These are phyloP conservation scores for Limnephilus auricula DNA, from an alignment of 2,888 invertebrate genomes.

Conservation along the genomic window DNA sequence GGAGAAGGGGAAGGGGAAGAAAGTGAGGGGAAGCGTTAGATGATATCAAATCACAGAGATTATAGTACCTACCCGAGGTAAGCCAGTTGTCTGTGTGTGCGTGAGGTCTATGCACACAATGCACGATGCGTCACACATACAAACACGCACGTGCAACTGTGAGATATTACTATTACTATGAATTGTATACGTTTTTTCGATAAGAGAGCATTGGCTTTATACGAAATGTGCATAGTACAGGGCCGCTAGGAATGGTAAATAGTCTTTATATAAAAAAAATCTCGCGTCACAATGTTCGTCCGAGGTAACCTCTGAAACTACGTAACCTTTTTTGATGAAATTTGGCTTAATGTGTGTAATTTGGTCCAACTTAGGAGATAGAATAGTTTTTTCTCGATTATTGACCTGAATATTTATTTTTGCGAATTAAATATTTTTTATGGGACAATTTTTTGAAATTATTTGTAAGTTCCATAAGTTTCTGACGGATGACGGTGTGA, in stretches of 20 bases:
- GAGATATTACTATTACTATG: not conserved
- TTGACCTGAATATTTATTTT: too few species aligned
- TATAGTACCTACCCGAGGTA: not conserved
- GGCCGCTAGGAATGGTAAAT: not conserved
- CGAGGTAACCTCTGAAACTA: too few species aligned
- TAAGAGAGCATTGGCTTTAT: conserved; percentile 14
- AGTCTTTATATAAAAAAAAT: not conserved
- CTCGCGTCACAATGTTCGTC: too few species aligned
- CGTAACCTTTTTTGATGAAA: too few species aligned
- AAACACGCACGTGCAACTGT: not conserved
- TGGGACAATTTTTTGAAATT: too few species aligned
- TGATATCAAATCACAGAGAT: not conserved
- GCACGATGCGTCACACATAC: not conserved
- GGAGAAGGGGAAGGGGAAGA: not conserved
- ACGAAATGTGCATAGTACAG: conserved; percentile 4
- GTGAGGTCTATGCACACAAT: not conserved
- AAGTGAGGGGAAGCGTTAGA: not conserved
- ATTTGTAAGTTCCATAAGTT: too few species aligned
- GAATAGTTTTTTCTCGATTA: too few species aligned
- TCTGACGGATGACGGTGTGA: too few species aligned
- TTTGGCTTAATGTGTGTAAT: too few species aligned
- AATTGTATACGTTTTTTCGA: conserved; percentile 5
- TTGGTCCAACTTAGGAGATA: too few species aligned
- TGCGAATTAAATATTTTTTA: too few species aligned
- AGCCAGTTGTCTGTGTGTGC: not conserved